Evolutionary conservation across 2,888 invertebrate species (phyloP), one percentile per base, ranked within the genome.

Genomic region (Ganaspis brasiliensis): DNA sequence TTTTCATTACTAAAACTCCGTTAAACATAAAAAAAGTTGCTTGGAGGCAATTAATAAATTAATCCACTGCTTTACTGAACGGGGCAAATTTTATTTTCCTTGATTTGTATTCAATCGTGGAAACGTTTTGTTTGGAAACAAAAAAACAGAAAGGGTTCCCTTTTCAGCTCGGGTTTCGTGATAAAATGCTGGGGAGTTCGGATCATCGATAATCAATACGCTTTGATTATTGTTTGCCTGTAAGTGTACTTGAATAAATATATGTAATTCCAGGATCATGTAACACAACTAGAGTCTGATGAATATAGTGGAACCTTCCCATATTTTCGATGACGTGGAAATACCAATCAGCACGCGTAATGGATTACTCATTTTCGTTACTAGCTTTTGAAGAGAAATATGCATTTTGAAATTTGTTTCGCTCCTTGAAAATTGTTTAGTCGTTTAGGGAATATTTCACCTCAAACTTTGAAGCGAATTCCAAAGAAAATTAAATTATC

Each of bases 281-380:
- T 45, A 67, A 67, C 40, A 67, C 14, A 40, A 24, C 67, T n/a
- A 67, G 40, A 45, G 67, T 24, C 12, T 24, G n/a, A 6, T 45
- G 24, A 9, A 24, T 45, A 67, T 45, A 24, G 24, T 67, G 67
- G 45, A 67, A 45, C 45, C 67, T 45, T 67, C 24, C 45, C 67
- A 67, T 67, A 67, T 67, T 67, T 67, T 67, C 67, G 67, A 67
- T 67, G 67, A 67, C 67, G 67, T 67, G 21, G 45, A 67, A 67
- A 67, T 67, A 40, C 67, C 67, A 67, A 67, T 67, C 40, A 67
- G 24, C 67, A 67, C 45, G 67, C 45, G 45, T 67, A 67, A 67
- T 67, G 67, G 45, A 67, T 67, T 67, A 67, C 45, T 67, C 67
- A 45, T 67, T 67, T 45, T 40, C 45, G 24, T 24, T 45, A 45